Base-by-base conservation (phyloP, 2,113 vertebrate species). In the Cyprinodon variegatus region DNA sequence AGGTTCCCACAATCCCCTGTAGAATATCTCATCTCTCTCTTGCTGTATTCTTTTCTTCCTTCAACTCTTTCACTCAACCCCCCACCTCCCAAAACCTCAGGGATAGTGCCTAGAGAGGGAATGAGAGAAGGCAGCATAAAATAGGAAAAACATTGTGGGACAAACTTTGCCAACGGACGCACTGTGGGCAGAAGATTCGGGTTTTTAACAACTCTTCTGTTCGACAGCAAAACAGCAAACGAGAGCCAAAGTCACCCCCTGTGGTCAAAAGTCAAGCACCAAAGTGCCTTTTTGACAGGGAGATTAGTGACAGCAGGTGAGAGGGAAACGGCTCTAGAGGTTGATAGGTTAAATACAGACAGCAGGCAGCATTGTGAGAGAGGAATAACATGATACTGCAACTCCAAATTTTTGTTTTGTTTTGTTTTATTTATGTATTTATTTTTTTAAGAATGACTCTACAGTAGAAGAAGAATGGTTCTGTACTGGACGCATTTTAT, bases 1-100 rank as follows among this genome's bases (percentile, higher is more conserved):
- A 85, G 86, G 88, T 93, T 95, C 94, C 91, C 92, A 94, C 92
- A 93, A 92, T 90, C 86, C 90, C 87, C 89, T 69, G 81, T 78
- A 89, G 90, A 92, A 81, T 85, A 91, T 82, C 83, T 71, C 68
- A 40, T 76, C 85, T 74, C 75, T 79, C n/a, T 57, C 60, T 50
- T 61, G 61, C 73, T 82, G 65, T 70, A 46, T 65, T 13, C 70
- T 78, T 73, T 76, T 69, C 67, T 70, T 37, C 45, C 69, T 74
- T 82, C 66, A 76, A 40, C 61, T 80, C 76, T 83, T 83, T 85
- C 77, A 66, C 29, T 29, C 29, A 64, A 74, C 81, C 63, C 66
- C 71, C 61, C 66, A 22, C 63, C 65, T 63, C 43, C 68, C 29
- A 65, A 70, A 29, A 77, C 85, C 83, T 86, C 63, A 43, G 87